Evolutionary conservation across 92 coral and sea anemone species (phyloP), one percentile per base, ranked within the genome.

Genomic region (Parazoanthus atlanticus): DNA sequence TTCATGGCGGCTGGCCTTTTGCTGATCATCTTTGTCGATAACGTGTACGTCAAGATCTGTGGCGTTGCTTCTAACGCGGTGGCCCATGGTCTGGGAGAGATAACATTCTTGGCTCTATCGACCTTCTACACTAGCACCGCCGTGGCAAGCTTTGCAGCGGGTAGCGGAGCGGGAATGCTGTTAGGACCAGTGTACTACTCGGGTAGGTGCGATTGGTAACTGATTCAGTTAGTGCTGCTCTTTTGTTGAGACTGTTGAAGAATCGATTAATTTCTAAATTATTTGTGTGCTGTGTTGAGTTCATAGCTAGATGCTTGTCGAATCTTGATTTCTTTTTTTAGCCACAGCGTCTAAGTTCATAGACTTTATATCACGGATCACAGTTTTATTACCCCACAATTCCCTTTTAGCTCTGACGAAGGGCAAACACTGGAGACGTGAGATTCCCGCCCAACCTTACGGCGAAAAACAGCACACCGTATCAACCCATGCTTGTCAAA

Each of bases 81-180:
- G 28, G 94, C 96, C 29, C 98, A 95, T 30, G 94, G 94, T 34
- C 72, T 95, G 54, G 98, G 98, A 46, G 98, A 95, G 78, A 94
- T 92, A 13, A 93, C 98, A 0, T 95, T 95, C 72, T 82, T 95
- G 10, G 98, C 96, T 17, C 80, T 95, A 75, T 91, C 93, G 34
- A 93, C 96, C 0, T 95, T 95, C 81, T 95, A 95, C 80, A 93
- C 95, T 4, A 90, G 86, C 47, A 79, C 91, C 25, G 90, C 96
- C 30, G 89, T 92, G 13, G 93, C 98, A 6, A 88, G 93, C 4
- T 95, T 95, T 47, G 94, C 98, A 10, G 98, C 98, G 17, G 98
- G 98, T 0, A 93, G 94, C 30, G 98, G 98, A 19, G 96, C 94
- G 28, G 98, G 98, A 5, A 95, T 95, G 33, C 77, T 95, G 0